A percentile compares a stretch with the other conserved stretches of the same genome.
phyloP scores from a whole-genome alignment of 1,140 invertebrate genomes.

The Drosophila funebris region DNA sequence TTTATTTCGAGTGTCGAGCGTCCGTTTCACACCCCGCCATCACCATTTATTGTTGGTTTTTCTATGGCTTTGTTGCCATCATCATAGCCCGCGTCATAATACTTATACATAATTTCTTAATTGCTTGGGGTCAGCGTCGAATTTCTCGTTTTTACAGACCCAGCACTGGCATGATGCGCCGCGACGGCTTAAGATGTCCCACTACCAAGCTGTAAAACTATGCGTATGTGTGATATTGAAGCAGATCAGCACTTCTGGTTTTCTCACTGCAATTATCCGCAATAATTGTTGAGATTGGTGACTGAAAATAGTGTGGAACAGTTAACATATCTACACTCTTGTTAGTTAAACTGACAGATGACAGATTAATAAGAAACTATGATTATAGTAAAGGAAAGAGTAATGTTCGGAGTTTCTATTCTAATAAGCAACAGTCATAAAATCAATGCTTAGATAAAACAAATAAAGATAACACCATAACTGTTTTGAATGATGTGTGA shows the following conservation, averaged over 20 bases:
- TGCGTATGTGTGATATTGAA: conserved; percentile 1
- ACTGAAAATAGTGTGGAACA: no score
- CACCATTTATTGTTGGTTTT: conserved; percentile 12
- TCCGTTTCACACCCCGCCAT: conserved; percentile 24
- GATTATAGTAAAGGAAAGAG: no score
- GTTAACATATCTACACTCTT: no score
- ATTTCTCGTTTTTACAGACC: conserved; percentile 8
- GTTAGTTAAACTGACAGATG: no score
- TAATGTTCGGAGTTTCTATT: no score
- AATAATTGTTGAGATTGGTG: no score
- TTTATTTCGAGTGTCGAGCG: conserved; percentile 29
- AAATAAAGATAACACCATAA: no score
- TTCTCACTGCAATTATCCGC: neutral
- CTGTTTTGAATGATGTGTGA: no score
- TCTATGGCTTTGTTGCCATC: conserved; percentile 69
- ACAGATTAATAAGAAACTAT: no score
- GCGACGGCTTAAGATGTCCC: neutral
- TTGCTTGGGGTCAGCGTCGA: conserved; percentile 71
- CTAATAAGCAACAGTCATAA: no score
- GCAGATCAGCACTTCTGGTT: neutral
- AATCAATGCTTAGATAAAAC: no score
- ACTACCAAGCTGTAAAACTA: neutral
- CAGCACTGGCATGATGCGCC: neutral
- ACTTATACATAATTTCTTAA: conserved; percentile 75
- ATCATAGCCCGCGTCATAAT: conserved; percentile 68